Base-by-base conservation (phyloP, 2,113 vertebrate genomes). In the Todiramphus chloris region DNA sequence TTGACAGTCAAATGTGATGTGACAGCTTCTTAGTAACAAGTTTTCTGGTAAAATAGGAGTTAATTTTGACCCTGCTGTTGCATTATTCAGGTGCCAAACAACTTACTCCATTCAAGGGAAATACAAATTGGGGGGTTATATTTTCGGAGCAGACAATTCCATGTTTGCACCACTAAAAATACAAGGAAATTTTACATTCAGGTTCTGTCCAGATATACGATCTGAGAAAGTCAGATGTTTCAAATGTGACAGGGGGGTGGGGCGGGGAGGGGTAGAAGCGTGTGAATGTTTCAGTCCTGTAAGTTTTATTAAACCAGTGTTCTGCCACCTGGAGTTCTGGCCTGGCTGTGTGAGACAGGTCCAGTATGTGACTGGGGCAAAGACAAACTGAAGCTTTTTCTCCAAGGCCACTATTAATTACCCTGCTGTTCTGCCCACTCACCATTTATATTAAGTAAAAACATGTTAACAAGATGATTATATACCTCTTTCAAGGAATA, bases 221-320 rank as follows among this genome's bases (percentile, higher is more conserved):
- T 91, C 86, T 95, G 78, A 98, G 97, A 96, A 98, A 96, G 87
- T 94, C 60, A 53, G 64, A 53, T 68, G 44, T 85, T 88, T 77
- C 82, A 93, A 90, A 83, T 50, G 48, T 50, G 48, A 11, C 11
- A 24, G 48, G 21, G 19, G 48, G 23, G 23, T 46, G 46, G 46
- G 46, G 46, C 20, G 46, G 19, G 21, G 23, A 20, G 48, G 23
- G 48, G 50, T 43, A 50, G 50, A 50, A 41, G 66, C 51, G 35
- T 89, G 82, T 86, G 62, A 91, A 68, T 62, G 51, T 87, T 60
- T 31, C 87, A 91, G 86, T 67, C 78, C 83, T 28, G n/a, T 81
- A 91, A 96, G 79, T 97, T 95, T 93, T 91, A 95, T 81, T 83
- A 96, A 97, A 86, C 66, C 16, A 16, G 77, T 83, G 55, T 88